A percentile compares a stretch with the other conserved stretches of the same genome.
Evolutionary conservation across 2,888 invertebrate genomes (phyloP).

Genomic region (Calliopum simillimum): DNA sequence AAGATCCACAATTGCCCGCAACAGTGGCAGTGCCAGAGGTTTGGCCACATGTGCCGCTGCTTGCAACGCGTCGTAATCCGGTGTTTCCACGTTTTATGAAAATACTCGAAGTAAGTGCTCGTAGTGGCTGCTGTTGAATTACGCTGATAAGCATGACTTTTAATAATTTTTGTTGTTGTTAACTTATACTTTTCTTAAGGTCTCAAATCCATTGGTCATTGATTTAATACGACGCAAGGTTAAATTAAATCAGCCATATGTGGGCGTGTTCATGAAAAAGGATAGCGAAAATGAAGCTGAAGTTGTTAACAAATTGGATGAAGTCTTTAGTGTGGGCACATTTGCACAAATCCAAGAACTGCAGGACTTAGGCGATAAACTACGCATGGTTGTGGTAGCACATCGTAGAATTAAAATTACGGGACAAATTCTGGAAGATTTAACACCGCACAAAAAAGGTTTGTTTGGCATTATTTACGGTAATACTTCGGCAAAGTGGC

Average conservation of each 20-base stretch:
- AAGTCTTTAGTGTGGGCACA: slow-evolving; percentile 91
- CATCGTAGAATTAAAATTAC: slow-evolving; percentile 88
- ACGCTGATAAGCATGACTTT: background rate
- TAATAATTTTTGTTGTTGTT: slow-evolving; percentile 10
- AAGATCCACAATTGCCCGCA: slow-evolving; percentile 74
- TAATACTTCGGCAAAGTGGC: too few species aligned
- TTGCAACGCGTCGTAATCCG: slow-evolving; percentile 94
- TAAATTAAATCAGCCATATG: slow-evolving; percentile 95
- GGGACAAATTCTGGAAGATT: slow-evolving; percentile 82
- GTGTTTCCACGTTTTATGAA: slow-evolving; percentile 99
- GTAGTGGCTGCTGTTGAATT: too few species aligned
- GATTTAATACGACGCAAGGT: slow-evolving; percentile 93
- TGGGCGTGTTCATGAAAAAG: slow-evolving; percentile 95
- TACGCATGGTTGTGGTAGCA: slow-evolving; percentile 94
- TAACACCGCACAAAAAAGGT: slow-evolving; percentile 68
- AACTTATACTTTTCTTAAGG: too few species aligned
- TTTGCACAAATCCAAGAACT: slow-evolving; percentile 99
- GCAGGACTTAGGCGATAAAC: slow-evolving; percentile 91
- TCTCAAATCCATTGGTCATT: slow-evolving; percentile 84
- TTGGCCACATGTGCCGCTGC: slow-evolving; percentile 96
- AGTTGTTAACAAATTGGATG: slow-evolving; percentile 83
- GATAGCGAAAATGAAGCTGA: slow-evolving; percentile 90
- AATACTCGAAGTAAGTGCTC: slow-evolving; percentile 83
- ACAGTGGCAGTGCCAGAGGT: slow-evolving; percentile 95
- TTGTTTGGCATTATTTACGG: background rate